Evolutionary conservation across 2,888 invertebrate species (phyloP).

Genomic region (Tenodera sinensis): DNA sequence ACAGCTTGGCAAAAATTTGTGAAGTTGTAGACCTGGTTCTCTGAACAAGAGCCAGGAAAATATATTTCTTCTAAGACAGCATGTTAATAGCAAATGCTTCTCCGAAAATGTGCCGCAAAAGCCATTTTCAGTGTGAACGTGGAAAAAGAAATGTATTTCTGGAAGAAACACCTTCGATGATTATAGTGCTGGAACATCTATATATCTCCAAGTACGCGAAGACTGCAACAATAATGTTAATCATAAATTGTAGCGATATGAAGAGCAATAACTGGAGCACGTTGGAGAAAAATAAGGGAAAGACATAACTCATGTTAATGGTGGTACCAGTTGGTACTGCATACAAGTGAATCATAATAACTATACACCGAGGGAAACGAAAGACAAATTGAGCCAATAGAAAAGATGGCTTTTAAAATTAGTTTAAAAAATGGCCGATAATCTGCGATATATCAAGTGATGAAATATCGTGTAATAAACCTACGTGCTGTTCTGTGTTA

Average conservation of each 20-base stretch:
- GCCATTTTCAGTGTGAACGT: not conserved
- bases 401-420: not conserved
- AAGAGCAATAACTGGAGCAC: not conserved
- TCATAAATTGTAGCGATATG: not conserved
- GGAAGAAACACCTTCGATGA: too few species aligned
- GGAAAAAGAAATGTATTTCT: too few species aligned
- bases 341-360: not conserved
- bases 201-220: not conserved
- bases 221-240: not conserved
- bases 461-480: not conserved
- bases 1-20: too few species aligned
- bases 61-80: not conserved
- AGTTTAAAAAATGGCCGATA: not conserved
- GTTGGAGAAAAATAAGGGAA: not conserved
- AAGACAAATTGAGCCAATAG: not conserved
- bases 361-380: not conserved
- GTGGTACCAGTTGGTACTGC: not conserved
- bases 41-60: not conserved
- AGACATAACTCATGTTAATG: not conserved
- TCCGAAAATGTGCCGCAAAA: not conserved
- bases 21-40: too few species aligned
- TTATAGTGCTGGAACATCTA: not conserved
- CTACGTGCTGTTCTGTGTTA: not conserved
- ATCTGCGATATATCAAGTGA: not conserved
- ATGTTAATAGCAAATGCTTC: not conserved